phyloP scores from a whole-genome alignment of 2,113 vertebrate species.

The Barnardius zonarius region DNA sequence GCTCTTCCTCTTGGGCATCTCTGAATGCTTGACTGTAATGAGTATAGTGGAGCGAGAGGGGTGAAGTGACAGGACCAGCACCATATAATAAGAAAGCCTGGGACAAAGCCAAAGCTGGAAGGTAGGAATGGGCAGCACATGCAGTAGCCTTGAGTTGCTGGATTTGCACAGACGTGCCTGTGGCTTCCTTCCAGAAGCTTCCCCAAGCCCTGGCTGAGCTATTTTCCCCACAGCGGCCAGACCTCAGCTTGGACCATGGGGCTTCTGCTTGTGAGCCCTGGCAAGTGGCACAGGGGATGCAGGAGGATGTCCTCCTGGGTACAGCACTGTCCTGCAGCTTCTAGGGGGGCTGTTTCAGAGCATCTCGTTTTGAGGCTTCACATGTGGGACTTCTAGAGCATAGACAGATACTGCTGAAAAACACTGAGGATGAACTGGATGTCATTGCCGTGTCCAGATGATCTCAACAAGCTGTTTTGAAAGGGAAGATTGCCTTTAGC shows the following conservation, averaged over 20 bases:
- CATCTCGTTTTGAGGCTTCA: neutral
- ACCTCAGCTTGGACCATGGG: fast-evolving
- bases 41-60: neutral
- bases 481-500: neutral
- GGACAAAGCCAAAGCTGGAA: neutral
- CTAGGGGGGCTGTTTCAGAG: fast-evolving
- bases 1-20: neutral
- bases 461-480: neutral
- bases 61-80: neutral
- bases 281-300: neutral
- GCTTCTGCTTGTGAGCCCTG: neutral
- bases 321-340: neutral
- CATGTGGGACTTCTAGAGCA: fast-evolving
- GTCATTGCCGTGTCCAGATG: fast-evolving
- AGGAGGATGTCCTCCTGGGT: neutral
- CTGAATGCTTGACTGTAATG: fast-evolving
- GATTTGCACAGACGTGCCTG: neutral
- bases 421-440: fast-evolving
- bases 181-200: neutral
- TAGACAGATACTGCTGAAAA: fast-evolving
- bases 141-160: neutral
- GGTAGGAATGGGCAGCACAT: fast-evolving
- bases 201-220: neutral
- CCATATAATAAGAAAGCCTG: fast-evolving
- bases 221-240: neutral